Evolutionary conservation across 2,888 invertebrate species (phyloP).

Genomic region (Mimachlamys varia): DNA sequence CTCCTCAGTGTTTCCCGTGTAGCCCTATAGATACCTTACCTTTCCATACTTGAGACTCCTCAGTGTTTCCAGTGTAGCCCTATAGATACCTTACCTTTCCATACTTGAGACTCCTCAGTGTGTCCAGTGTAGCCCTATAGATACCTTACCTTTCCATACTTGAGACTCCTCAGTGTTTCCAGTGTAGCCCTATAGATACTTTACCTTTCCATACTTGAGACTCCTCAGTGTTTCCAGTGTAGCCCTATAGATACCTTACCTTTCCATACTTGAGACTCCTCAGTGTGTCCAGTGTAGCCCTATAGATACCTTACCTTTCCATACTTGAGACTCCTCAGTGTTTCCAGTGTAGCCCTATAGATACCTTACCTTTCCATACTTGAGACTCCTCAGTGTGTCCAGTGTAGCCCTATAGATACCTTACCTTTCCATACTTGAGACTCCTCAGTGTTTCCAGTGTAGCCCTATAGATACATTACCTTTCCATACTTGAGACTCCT

Average conservation of each 20-base stretch:
- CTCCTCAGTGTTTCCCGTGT: too few species aligned
- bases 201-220: slow-evolving; percentile 96
- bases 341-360: too few species aligned
- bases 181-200: too few species aligned
- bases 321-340: slow-evolving; percentile 97
- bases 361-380: slow-evolving; percentile 93
- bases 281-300: too few species aligned
- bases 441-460: too few species aligned
- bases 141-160: slow-evolving; percentile 93
- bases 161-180: slow-evolving; percentile 96
- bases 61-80: too few species aligned
- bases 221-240: too few species aligned
- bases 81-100: slow-evolving; percentile 91
- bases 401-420: too few species aligned
- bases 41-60: slow-evolving; percentile 98
- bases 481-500: slow-evolving; percentile 98
- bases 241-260: slow-evolving; percentile 84
- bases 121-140: too few species aligned
- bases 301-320: slow-evolving; percentile 91
- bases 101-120: slow-evolving; percentile 97
- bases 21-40: slow-evolving; percentile 84
- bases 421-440: slow-evolving; percentile 96
- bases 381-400: slow-evolving; percentile 98
- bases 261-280: slow-evolving; percentile 98
- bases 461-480: slow-evolving; percentile 84